Percentiles rank a stretch among this genome's conserved stretches.
Conservation (phyloP, 2,113 vertebrate species). For the Entomyzon cyanotis region DNA sequence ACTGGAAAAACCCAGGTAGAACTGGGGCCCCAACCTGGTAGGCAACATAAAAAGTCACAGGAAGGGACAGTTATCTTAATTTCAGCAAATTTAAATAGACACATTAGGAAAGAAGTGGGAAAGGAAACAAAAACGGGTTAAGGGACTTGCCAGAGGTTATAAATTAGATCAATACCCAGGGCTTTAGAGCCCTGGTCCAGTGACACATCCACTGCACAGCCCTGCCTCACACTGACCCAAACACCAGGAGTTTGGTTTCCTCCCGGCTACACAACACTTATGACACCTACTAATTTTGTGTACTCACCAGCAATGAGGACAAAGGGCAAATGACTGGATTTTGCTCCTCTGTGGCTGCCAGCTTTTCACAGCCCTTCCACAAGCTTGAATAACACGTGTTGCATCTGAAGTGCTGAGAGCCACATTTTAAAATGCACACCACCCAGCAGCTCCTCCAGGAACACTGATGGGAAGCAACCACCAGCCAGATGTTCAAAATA, state of each 20-base stretch:
- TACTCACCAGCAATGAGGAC: not conserved
- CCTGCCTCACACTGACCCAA: not conserved
- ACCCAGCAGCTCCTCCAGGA: not conserved
- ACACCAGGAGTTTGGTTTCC: not conserved
- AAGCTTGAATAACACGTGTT: not conserved
- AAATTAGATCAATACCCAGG: not conserved
- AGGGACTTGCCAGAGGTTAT: not conserved
- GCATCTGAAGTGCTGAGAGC: not conserved
- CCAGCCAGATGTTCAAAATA: not conserved
- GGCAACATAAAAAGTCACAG: not conserved
- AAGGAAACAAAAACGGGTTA: not conserved
- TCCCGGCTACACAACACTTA: not conserved
- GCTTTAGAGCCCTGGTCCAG: not conserved
- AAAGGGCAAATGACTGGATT: conserved; percentile 28
- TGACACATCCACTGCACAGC: not conserved
- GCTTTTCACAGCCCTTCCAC: not conserved
- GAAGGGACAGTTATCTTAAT: not conserved
- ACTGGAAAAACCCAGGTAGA: not conserved
- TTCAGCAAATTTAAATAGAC: not conserved
- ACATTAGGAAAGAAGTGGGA: not conserved
- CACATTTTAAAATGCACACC: not conserved
- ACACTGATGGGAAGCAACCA: not conserved
- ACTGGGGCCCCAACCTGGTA: not conserved
- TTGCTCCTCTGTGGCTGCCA: not conserved
- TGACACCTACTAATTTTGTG: not conserved